Evolutionary conservation across 2,888 invertebrate species (phyloP).

Genomic region (Campoplex capitator): DNA sequence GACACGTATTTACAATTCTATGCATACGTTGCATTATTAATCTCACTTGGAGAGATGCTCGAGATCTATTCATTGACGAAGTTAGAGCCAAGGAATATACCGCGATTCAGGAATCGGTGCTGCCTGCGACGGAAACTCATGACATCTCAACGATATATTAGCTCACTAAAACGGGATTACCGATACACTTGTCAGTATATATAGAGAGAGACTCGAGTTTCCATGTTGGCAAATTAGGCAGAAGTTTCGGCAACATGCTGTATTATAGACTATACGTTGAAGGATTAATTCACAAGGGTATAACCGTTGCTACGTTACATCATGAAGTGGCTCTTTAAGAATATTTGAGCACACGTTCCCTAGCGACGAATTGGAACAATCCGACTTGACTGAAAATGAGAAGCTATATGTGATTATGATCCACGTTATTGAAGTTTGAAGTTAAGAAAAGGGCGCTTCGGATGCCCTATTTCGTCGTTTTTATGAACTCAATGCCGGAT

Average conservation of each 20-base stretch:
- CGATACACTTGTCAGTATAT: neutral
- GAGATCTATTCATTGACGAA: neutral
- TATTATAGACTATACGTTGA: slow-evolving; percentile 10
- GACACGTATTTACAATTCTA: neutral
- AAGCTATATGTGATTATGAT: slow-evolving; percentile 18
- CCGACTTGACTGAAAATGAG: neutral
- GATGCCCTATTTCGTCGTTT: neutral
- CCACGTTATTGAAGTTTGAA: neutral
- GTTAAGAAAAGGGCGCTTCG: neutral
- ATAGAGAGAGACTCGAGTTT: slow-evolving; percentile 16
- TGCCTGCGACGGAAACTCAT: slow-evolving; percentile 18
- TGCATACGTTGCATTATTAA: neutral
- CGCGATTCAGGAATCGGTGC: slow-evolving; percentile 7
- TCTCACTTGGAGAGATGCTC: neutral
- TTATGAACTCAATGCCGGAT: neutral
- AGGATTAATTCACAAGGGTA: slow-evolving; percentile 54
- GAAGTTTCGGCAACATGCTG: slow-evolving; percentile 25
- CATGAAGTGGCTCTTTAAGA: slow-evolving; percentile 22
- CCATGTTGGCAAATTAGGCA: slow-evolving; percentile 53
- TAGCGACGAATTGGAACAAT: slow-evolving; percentile 43
- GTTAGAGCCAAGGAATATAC: slow-evolving; percentile 14
- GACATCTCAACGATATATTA: slow-evolving; percentile 50
- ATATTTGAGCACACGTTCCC: slow-evolving; percentile 12
- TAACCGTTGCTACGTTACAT: slow-evolving; percentile 12
- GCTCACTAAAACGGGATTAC: slow-evolving; percentile 39